Evolutionary conservation across 2,888 invertebrate genomes (phyloP).

Genomic region (Brachyopa scutellaris): DNA sequence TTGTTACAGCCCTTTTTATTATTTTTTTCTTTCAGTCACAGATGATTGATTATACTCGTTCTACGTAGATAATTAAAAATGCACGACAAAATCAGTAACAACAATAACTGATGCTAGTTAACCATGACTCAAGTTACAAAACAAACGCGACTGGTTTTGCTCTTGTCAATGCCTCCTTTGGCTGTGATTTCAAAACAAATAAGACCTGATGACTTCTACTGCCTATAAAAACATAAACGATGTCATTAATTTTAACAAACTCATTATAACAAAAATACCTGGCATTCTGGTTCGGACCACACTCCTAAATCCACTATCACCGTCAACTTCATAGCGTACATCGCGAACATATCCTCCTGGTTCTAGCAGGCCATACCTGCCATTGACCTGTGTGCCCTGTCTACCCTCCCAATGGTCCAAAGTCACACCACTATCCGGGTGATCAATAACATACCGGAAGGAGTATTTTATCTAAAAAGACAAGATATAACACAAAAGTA

Average conservation of each 20-base stretch:
- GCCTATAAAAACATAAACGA: slow-evolving; percentile 54
- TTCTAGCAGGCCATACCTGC: slow-evolving; percentile 78
- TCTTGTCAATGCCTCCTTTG: slow-evolving; percentile 75
- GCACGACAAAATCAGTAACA: no score
- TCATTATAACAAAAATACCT: slow-evolving; percentile 57
- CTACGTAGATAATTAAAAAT: no score
- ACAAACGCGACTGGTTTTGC: slow-evolving; percentile 78
- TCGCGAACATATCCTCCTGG: slow-evolving; percentile 78
- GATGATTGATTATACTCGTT: no score
- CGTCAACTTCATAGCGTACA: slow-evolving; percentile 78
- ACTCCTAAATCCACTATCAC: slow-evolving; percentile 77
- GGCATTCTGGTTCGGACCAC: slow-evolving; percentile 77
- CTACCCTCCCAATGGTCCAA: slow-evolving; percentile 79
- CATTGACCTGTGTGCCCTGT: slow-evolving; percentile 76
- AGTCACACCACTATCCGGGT: slow-evolving; percentile 76
- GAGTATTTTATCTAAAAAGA: slow-evolving; percentile 76
- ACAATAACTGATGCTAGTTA: no score
- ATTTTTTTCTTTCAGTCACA: no score
- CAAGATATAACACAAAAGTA: slow-evolving; percentile 39
- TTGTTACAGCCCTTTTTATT: no score
- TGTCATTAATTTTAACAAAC: neutral
- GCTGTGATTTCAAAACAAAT: slow-evolving; percentile 75
- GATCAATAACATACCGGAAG: slow-evolving; percentile 78
- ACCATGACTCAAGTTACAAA: slow-evolving; percentile 30
- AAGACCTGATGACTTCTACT: slow-evolving; percentile 77